These are phyloP conservation scores for Nematolebias whitei DNA, from an alignment of 2,113 vertebrate genomes.

Conservation along the genomic window DNA sequence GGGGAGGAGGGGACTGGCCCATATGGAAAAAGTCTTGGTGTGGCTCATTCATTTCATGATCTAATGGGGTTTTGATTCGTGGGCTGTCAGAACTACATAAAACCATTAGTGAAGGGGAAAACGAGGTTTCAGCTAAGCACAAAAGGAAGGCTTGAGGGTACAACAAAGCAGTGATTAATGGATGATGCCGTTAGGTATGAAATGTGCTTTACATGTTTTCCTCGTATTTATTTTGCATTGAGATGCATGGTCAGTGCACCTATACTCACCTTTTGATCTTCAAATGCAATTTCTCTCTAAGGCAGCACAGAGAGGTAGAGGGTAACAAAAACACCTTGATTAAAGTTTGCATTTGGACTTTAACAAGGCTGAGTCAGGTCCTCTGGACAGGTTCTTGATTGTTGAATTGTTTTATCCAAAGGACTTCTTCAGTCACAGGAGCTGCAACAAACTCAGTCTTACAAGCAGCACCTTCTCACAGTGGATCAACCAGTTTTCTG, in stretches of 20 bases:
- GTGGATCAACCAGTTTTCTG: no score
- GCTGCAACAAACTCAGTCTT: no score
- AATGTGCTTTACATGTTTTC: slow-evolving; percentile 5
- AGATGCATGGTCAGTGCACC: slow-evolving; percentile 6
- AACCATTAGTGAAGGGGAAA: slow-evolving; percentile 31
- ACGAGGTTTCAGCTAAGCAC: slow-evolving; percentile 4
- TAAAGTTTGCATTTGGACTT: slow-evolving; percentile 3
- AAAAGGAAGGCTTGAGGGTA: slow-evolving; percentile 35
- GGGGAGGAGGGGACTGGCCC: not conserved
- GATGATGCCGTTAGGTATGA: not conserved
- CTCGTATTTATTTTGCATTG: not conserved
- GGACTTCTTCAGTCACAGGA: no score
- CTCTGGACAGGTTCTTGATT: no score
- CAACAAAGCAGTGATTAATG: slow-evolving; percentile 12
- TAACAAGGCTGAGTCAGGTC: no score
- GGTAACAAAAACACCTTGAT: slow-evolving; percentile 21
- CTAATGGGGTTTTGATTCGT: slow-evolving; percentile 45
- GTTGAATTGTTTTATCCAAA: no score
- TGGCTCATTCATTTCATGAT: slow-evolving; percentile 61
- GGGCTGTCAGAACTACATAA: slow-evolving; percentile 15
- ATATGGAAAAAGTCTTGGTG: slow-evolving; percentile 25
- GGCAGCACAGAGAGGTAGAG: slow-evolving; percentile 19
- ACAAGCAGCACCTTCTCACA: no score
- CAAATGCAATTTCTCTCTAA: slow-evolving; percentile 38
- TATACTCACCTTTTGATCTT: slow-evolving; percentile 56